Conservation (phyloP, 2,113 vertebrate genomes). For the Pseudonaja textilis region DNA sequence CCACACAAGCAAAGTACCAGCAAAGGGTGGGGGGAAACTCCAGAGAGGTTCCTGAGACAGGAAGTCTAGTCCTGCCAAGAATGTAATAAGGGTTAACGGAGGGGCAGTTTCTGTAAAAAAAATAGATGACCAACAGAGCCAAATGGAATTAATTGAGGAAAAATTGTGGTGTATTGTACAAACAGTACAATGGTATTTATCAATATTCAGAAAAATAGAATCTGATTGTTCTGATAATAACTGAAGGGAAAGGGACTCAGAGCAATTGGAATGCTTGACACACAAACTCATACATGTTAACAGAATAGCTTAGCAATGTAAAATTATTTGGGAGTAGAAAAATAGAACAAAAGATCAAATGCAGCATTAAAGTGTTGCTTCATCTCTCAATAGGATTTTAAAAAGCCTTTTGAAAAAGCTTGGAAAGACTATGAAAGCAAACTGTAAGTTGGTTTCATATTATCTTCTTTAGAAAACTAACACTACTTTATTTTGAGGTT, state of each 20-base stretch:
- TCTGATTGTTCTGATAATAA: background rate
- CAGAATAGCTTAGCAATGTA: background rate
- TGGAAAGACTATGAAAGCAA: conserved; percentile 75
- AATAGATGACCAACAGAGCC: background rate
- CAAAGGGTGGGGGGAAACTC: too few relatives aligned
- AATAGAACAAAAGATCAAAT: background rate
- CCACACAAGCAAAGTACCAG: too few relatives aligned
- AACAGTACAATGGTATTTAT: background rate
- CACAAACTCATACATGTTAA: background rate
- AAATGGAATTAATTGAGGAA: background rate
- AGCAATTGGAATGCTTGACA: background rate
- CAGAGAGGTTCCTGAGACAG: too few relatives aligned
- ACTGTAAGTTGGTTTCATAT: conserved; percentile 63
- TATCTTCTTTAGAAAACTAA: background rate
- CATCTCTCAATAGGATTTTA: conserved; percentile 65
- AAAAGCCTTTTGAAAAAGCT: conserved; percentile 75
- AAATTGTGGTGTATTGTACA: background rate
- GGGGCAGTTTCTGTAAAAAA: background rate
- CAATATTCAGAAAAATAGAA: background rate
- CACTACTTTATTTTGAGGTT: background rate
- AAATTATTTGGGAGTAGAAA: background rate
- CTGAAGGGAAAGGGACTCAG: background rate
- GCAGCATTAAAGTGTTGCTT: background rate
- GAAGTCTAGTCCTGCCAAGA: too few relatives aligned
- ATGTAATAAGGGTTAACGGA: too few relatives aligned